Evolutionary conservation across 2,888 invertebrate genomes (phyloP).

Genomic region (Dorcus parallelipipedus): DNA sequence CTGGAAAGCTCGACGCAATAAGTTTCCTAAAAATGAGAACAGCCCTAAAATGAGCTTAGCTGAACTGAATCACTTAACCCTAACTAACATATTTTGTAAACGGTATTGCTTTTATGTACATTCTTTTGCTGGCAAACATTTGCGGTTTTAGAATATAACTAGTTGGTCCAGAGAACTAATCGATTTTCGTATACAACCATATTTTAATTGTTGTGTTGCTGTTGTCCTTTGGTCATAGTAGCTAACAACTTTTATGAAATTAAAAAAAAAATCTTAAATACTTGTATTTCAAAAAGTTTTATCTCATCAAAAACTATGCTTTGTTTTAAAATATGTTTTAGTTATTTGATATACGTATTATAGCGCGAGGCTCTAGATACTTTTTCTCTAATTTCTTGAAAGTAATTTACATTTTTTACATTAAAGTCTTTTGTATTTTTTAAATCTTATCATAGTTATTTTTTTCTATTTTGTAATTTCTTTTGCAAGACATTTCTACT

Average conservation of each 20-base stretch:
- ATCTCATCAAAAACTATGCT: too few relatives aligned
- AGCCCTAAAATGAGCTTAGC: neutral
- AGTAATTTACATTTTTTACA: too few relatives aligned
- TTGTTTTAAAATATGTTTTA: too few relatives aligned
- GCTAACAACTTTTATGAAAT: neutral
- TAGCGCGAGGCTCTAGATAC: too few relatives aligned
- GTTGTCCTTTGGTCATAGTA: neutral
- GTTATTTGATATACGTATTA: too few relatives aligned
- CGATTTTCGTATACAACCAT: too few relatives aligned
- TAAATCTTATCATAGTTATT: too few relatives aligned
- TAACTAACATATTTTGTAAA: neutral
- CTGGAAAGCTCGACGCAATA: constrained; percentile 5
- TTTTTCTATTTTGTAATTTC: too few relatives aligned
- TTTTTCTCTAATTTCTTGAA: too few relatives aligned
- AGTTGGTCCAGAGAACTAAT: constrained; percentile 7
- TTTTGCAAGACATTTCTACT: too few relatives aligned
- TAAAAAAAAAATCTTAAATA: neutral
- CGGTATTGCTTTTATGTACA: constrained; percentile 14
- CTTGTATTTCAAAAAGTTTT: neutral
- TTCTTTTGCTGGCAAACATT: constrained; percentile 16
- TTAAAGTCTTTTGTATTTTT: too few relatives aligned
- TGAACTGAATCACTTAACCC: neutral
- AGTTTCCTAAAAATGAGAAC: constrained; percentile 1
- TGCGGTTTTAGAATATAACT: neutral
- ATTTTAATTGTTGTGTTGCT: too few relatives aligned